Evolutionary conservation across 2,113 vertebrate genomes (phyloP).

Genomic region (Seriola aureovittata): DNA sequence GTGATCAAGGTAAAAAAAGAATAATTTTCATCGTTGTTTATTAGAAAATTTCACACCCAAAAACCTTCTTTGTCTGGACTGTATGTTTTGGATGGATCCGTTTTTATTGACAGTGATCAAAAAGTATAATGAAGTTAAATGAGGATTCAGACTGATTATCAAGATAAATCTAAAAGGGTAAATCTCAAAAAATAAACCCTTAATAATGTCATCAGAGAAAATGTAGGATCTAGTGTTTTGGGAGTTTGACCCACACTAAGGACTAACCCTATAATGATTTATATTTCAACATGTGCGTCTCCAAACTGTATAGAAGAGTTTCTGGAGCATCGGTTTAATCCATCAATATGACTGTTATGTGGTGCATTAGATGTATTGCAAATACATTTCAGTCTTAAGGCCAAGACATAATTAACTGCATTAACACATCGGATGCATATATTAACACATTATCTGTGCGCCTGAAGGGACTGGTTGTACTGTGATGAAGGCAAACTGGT

Average conservation of each 20-base stretch:
- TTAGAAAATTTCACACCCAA: too few species aligned
- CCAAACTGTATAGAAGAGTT: neutral
- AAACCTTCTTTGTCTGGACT: too few species aligned
- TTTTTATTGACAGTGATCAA: too few species aligned
- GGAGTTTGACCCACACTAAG: neutral
- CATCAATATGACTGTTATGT: neutral
- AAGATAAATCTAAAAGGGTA: too few species aligned
- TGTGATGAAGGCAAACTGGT: too few species aligned
- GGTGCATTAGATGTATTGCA: neutral
- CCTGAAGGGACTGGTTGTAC: neutral
- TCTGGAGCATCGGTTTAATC: neutral
- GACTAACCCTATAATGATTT: neutral
- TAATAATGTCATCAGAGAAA: too few species aligned
- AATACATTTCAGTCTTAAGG: neutral
- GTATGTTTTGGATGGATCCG: too few species aligned
- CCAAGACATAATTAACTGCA: neutral
- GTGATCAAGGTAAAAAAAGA: neutral
- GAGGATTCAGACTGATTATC: too few species aligned
- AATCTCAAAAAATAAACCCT: too few species aligned
- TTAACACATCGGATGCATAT: neutral
- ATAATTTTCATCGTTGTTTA: too few species aligned
- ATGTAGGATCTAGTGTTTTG: neutral
- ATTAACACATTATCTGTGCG: neutral
- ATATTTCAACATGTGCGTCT: neutral
- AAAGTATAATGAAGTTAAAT: too few species aligned